Evolutionary conservation across 2,113 vertebrate species (phyloP), one percentile per base, ranked within the genome.

Genomic region (Podocnemis expansa): DNA sequence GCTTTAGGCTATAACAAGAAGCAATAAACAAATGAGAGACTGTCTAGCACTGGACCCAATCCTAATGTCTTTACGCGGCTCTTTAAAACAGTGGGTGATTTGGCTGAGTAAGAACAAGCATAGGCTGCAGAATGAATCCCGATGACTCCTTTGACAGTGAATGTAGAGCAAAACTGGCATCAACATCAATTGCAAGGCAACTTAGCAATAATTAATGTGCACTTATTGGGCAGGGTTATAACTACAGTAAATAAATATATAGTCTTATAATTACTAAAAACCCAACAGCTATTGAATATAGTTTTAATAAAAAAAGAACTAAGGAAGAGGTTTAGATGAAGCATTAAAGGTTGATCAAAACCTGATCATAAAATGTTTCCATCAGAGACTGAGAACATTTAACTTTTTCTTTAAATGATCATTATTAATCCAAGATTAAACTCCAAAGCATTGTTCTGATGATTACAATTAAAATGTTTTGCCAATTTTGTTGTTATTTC

Each of bases 1-100:
- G 27, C 78, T 94, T 94, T 95, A 94, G 87, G 58, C 89, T 94
- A 93, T 29, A 84, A 60, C 51, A 94, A 95, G 78, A 94, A 93
- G 93, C 87, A 27, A 84, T 73, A 95, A 95, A 90, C 58, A 55
- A 54, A 79, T 76, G 29, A 84, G 63, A 76, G 19, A 1, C 5
- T 52, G 22, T 11, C 60, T 80, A 75, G 38, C 87, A 78, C 80
- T 83, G 78, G 84, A 3, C 6, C 70, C 75, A 12, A 52, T 55
- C 82, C 75, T 89, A 34, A 80, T 90, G 22, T 67, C 47, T 85
- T 91, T 81, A 84, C 16, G 6, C 12, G 4, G 6, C 8, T 63
- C 43, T 63, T 90, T 75, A 73, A 79, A 56, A 43, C 38, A 70
- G 34, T 19, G 6, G 1, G 9, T 80, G 14, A 88, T 54, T 58